These are phyloP conservation scores for Zophobas atratus DNA, from an alignment of 1,140 invertebrate genomes.

Conservation along the genomic window DNA sequence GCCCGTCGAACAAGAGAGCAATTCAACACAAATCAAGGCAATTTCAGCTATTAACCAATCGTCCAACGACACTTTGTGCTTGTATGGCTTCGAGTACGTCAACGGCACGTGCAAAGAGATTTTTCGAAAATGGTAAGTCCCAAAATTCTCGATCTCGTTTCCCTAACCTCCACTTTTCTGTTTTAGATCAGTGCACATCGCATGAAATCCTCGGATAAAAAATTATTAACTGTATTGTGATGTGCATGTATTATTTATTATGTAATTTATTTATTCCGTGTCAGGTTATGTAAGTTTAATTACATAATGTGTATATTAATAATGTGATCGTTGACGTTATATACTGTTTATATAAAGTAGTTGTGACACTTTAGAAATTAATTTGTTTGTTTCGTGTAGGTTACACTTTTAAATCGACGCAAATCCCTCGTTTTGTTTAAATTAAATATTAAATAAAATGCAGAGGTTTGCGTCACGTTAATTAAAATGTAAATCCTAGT, in stretches of 20 bases:
- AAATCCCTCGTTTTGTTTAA: too few species aligned
- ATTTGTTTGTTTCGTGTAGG: background rate
- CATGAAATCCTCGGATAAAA: background rate
- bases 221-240: slow-evolving; percentile 2
- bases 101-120: slow-evolving; percentile 41
- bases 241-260: slow-evolving; percentile 11
- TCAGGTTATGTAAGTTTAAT: slow-evolving; percentile 36
- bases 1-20: slow-evolving; percentile 38
- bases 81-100: slow-evolving; percentile 44
- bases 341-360: slow-evolving; percentile 14
- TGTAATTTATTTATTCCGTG: slow-evolving; percentile 30
- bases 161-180: background rate
- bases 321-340: background rate
- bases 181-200: slow-evolving; percentile 5
- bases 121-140: slow-evolving; percentile 40
- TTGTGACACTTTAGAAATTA: background rate
- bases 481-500: background rate
- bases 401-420: too few species aligned
- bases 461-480: background rate
- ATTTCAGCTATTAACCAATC: slow-evolving; percentile 37
- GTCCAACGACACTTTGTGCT: slow-evolving; percentile 36
- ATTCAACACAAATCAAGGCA: slow-evolving; percentile 29
- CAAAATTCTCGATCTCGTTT: background rate
- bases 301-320: slow-evolving; percentile 19
- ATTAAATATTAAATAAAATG: background rate